A percentile compares a stretch with the other conserved stretches of the same genome.
Evolutionary conservation across 2,113 vertebrate genomes (phyloP).

Genomic region (Hystrix brachyura): DNA sequence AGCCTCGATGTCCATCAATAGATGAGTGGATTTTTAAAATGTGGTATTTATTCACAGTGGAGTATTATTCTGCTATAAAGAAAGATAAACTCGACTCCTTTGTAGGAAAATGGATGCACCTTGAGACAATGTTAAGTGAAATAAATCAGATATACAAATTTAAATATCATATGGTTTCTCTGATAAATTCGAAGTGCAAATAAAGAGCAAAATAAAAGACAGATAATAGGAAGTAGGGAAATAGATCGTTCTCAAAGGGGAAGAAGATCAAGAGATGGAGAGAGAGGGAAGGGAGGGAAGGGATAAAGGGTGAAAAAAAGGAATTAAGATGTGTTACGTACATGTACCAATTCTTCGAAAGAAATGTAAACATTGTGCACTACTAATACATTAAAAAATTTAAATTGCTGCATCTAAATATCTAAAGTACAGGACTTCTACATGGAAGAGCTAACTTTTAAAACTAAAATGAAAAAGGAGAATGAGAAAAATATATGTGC

Average conservation of each 20-base stretch:
- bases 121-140: not conserved
- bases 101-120: not conserved
- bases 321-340: not conserved
- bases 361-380: not conserved
- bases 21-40: not conserved
- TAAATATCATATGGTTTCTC: not conserved
- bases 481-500: not conserved
- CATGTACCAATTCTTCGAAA: not conserved
- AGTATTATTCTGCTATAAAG: not conserved
- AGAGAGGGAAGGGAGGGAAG: not conserved
- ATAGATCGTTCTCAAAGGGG: not conserved
- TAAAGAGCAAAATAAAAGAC: not conserved
- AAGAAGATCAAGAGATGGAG: not conserved
- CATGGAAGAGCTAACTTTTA: not conserved
- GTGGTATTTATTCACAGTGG: not conserved
- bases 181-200: not conserved
- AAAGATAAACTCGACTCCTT: not conserved
- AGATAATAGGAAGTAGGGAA: not conserved
- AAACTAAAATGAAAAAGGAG: constrained; percentile 53
- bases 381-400: not conserved
- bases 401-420: not conserved
- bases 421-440: not conserved
- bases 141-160: not conserved
- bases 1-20: not conserved
- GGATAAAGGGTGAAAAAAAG: not conserved